A percentile compares a stretch with the other conserved stretches of the same genome.
Conservation (phyloP, 2,888 invertebrate genomes). For the Helicoverpa assulta region DNA sequence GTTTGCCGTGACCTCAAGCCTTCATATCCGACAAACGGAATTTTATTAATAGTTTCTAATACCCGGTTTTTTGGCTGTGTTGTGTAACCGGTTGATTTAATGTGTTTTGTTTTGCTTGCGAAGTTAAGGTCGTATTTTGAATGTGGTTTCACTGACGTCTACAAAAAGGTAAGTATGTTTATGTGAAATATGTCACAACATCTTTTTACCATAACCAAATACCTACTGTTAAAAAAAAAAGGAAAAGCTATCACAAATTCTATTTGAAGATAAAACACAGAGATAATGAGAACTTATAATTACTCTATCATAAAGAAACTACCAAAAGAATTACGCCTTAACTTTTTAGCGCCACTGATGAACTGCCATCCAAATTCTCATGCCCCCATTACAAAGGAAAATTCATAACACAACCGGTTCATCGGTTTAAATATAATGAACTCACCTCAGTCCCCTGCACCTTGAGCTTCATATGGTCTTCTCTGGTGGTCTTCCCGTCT, state of each 20-base stretch:
- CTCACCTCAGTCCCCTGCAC: conserved; percentile 98
- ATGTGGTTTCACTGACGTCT: background rate
- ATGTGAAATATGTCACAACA: too few relatives aligned
- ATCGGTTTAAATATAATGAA: background rate
- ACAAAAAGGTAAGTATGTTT: background rate
- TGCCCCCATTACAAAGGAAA: too few relatives aligned
- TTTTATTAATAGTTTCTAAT: conserved; percentile 41
- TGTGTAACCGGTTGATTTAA: background rate
- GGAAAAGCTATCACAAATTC: too few relatives aligned
- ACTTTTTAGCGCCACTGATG: too few relatives aligned
- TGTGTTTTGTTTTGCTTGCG: background rate
- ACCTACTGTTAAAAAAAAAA: too few relatives aligned
- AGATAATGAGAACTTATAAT: too few relatives aligned
- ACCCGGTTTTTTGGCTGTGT: conserved; percentile 6
- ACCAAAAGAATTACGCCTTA: too few relatives aligned
- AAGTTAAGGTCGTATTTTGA: background rate
- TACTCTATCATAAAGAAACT: too few relatives aligned
- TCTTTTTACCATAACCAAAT: too few relatives aligned
- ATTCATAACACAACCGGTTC: too few relatives aligned
- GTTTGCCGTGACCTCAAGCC: conserved; percentile 48
- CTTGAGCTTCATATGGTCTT: conserved; percentile 99
- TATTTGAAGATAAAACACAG: too few relatives aligned
- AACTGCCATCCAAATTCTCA: too few relatives aligned
- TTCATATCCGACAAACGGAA: conserved; percentile 47
- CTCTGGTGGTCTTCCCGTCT: conserved; percentile 99